These are phyloP conservation scores for Albula goreensis DNA, from an alignment of 2,113 vertebrate species.

Conservation along the genomic window DNA sequence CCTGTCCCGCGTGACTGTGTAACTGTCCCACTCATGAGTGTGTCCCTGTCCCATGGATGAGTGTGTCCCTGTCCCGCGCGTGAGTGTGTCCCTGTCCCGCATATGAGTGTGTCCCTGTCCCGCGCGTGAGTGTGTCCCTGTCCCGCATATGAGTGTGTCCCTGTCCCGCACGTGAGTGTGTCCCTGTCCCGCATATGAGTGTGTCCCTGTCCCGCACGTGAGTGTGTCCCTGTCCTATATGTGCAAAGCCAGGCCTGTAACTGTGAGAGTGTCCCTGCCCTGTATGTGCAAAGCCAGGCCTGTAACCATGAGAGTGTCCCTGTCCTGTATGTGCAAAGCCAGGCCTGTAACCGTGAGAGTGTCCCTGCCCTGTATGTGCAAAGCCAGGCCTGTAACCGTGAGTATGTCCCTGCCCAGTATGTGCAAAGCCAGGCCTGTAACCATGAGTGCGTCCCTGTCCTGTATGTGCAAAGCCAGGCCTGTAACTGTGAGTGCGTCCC, in stretches of 20 bases:
- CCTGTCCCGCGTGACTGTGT: no score
- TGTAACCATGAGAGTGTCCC: slow-evolving; percentile 79
- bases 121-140: no score
- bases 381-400: slow-evolving; percentile 78
- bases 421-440: slow-evolving; percentile 73
- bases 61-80: no score
- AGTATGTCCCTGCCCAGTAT: slow-evolving; percentile 66
- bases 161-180: no score
- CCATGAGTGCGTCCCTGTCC: slow-evolving; percentile 68
- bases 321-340: slow-evolving; percentile 66
- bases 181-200: slow-evolving; percentile 75
- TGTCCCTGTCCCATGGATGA: no score
- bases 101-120: no score
- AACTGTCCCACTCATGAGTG: no score
- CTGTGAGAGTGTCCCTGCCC: slow-evolving; percentile 68
- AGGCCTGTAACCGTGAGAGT: slow-evolving; percentile 80
- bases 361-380: slow-evolving; percentile 59
- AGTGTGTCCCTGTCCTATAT: slow-evolving; percentile 61
- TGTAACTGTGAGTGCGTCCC: slow-evolving; percentile 79
- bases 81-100: no score
- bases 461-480: slow-evolving; percentile 68
- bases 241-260: slow-evolving; percentile 73
- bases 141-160: no score
- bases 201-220: slow-evolving; percentile 68
- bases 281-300: slow-evolving; percentile 68